These are phyloP conservation scores for Calypte anna DNA, from an alignment of 2,113 vertebrate species.

Conservation along the genomic window DNA sequence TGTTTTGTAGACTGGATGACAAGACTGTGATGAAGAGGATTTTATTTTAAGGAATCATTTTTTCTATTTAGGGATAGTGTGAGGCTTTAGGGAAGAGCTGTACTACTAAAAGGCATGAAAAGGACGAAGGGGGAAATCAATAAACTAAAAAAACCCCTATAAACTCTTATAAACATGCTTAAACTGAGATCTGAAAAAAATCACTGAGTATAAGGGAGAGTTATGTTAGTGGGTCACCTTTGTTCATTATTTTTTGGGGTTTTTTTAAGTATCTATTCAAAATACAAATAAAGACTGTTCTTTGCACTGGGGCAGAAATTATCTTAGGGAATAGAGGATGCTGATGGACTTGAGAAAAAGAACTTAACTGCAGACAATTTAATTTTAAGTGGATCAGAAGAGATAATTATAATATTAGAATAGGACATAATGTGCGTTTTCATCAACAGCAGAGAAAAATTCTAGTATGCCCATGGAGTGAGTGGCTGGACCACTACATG, in stretches of 20 bases:
- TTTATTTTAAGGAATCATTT: conserved; percentile 54
- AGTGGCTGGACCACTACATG: neutral
- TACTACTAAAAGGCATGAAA: conserved; percentile 3
- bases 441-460: conserved; percentile 4
- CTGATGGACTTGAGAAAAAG: neutral
- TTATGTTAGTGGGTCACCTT: neutral
- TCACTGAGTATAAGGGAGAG: neutral
- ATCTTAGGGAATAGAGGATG: neutral
- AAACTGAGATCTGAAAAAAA: neutral
- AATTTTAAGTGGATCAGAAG: neutral
- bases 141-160: neutral
- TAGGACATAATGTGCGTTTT: neutral
- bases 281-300: neutral
- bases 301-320: neutral
- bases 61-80: neutral
- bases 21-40: conserved; percentile 53
- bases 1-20: conserved; percentile 29
- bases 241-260: neutral
- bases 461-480: neutral
- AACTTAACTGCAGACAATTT: neutral
- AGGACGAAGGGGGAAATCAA: neutral
- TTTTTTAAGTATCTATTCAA: neutral
- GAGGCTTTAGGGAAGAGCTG: neutral
- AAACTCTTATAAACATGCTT: neutral
- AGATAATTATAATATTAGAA: neutral